These are phyloP conservation scores for Ptilonorhynchus violaceus DNA, from an alignment of 2,113 vertebrate species.

Conservation along the genomic window DNA sequence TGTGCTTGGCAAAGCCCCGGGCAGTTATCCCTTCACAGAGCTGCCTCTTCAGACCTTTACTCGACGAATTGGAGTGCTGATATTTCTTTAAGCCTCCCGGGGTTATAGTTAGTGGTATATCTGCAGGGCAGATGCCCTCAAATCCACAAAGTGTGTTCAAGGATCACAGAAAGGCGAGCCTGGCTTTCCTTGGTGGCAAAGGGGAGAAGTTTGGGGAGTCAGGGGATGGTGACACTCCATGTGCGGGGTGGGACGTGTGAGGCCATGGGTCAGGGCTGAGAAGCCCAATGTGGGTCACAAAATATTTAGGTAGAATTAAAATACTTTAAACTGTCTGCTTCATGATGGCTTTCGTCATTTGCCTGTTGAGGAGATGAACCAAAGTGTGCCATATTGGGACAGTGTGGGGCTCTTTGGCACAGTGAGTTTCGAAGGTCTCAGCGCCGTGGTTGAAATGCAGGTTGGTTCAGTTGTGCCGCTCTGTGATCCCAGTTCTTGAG, in stretches of 20 bases:
- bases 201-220: background rate
- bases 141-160: slow-evolving; percentile 29
- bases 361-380: background rate
- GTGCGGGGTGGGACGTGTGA: accelerated
- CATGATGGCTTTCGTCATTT: background rate
- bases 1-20: slow-evolving; percentile 68
- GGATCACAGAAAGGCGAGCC: slow-evolving; percentile 44
- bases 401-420: background rate
- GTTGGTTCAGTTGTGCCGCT: background rate
- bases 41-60: slow-evolving; percentile 67
- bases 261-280: background rate
- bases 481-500: background rate
- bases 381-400: background rate
- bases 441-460: accelerated
- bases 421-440: background rate
- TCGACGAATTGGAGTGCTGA: slow-evolving; percentile 67
- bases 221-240: background rate
- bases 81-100: slow-evolving; percentile 70
- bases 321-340: background rate
- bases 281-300: background rate
- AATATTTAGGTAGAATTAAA: background rate
- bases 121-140: slow-evolving; percentile 60
- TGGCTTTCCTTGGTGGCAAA: slow-evolving; percentile 23
- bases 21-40: slow-evolving; percentile 66
- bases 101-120: slow-evolving; percentile 56